Base-by-base conservation (phyloP, 2,888 invertebrate species). In the Callyntrura guangdongensis region DNA sequence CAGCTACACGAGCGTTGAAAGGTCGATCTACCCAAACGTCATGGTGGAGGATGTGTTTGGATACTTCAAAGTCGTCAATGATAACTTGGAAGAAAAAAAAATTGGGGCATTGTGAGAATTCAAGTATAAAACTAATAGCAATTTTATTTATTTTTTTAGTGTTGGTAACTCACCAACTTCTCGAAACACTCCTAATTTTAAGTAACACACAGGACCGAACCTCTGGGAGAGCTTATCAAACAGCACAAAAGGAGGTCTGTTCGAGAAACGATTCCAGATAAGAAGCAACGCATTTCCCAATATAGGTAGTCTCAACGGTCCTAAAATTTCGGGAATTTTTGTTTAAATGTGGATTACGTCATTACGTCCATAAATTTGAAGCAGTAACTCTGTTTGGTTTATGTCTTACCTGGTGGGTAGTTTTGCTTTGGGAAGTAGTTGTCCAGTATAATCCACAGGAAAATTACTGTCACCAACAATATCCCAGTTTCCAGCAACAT, bases 11-110 rank as follows among this genome's bases (percentile, higher is more conserved):
- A 11, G 90, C 90, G 17, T 90, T 79, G 49, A 84, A 86, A 12
- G 86, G 81, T 11, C 91, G 87, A 20, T 90, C 89, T 4, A 91
- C 59, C 86, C 89, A 91, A 27, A 87, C 27, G 2, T 91, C 90
- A 47, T 90, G 67, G 25, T 84, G 77, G 20, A 90, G 64, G 14
- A 91, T 49, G 45, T 90, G 45, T 61, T 91, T 91, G 9, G 82
- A 17, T 9, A 82, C 77, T 20, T 91, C 91, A 53, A 89, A 92
- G 47, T 91, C 91, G 49, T 90, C 86, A 14, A 86, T 59, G 14
- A 86, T 69, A 20, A 91, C 91, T 64, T 17, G 14, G 82, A 27
- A 0, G 91, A 27, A n/a, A n/a, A n/a, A n/a, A n/a, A n/a, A n/a
- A n/a, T n/a, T n/a, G n/a, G n/a, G n/a, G n/a, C n/a, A n/a, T n/a